Evolutionary conservation across 2,113 vertebrate genomes (phyloP), one percentile per base, ranked within the genome.

Genomic region (Cepphus grylle): DNA sequence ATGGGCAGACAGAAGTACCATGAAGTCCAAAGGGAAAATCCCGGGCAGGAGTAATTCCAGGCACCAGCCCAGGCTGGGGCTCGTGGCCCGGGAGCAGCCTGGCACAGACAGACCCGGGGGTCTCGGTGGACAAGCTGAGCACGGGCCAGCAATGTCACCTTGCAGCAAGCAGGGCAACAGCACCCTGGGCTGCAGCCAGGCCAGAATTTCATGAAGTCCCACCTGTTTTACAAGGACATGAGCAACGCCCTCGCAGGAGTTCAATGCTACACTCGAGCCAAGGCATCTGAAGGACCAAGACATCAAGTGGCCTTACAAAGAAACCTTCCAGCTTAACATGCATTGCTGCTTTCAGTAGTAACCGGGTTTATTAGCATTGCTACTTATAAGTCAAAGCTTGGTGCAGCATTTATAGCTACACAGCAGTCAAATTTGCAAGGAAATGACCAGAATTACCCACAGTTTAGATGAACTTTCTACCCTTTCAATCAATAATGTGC

Each of bases 381-480:
- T 87, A 43, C 76, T 59, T 66, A 2, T 8, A 69, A 81, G 69
- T 29, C 72, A 21, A 63, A 82, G 81, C 88, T 88, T 52, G 76
- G 47, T 30, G 85, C 92, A 76, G 88, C 53, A 71, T 65, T 85
- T 71, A 45, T 3, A 77, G 72, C 70, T 43, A 30, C 69, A 27
- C 62, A 34, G 66, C 86, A 72, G 85, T 29, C 87, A 61, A 42
- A 86, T 43, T n/a, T 26, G 10, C 30, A 49, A 74, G 81, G 80
- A 90, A 96, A 87, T 43, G 36, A 77, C 58, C 95, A 55, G 86
- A 94, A 95, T 82, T 71, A 63, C 9, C 63, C 79, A 25, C 25
- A 34, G 55, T 30, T 77, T 10, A 8, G 77, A 81, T 76, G 73
- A 95, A 90, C 85, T 71, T 87, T 59, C 47, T 34, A 32, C 53